These are phyloP conservation scores for Galerucella nymphaeae DNA, from an alignment of 2,888 invertebrate genomes.

Conservation along the genomic window DNA sequence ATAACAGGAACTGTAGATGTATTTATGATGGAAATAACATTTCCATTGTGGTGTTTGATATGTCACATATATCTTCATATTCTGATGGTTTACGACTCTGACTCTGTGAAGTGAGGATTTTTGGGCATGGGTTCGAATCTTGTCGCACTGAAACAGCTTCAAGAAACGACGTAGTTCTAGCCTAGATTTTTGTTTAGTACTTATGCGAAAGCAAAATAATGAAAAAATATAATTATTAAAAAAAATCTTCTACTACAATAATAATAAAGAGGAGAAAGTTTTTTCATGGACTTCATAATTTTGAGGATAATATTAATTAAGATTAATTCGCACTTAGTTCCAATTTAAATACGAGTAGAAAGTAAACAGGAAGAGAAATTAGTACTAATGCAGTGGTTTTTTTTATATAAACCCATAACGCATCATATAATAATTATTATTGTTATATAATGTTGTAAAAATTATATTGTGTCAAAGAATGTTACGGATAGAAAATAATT, in stretches of 20 bases:
- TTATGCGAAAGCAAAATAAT: background rate
- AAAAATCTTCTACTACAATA: background rate
- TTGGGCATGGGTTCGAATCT: no score
- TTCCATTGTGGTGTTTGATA: no score
- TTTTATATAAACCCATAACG: background rate
- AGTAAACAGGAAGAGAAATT: slow-evolving; percentile 26
- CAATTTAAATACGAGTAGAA: slow-evolving; percentile 22
- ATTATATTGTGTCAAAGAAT: background rate
- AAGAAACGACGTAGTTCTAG: no score
- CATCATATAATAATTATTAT: slow-evolving; percentile 9
- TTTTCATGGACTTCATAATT: background rate
- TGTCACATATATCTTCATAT: no score
- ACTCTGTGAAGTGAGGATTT: no score
- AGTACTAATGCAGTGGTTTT: slow-evolving; percentile 9
- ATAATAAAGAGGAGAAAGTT: slow-evolving; percentile 26
- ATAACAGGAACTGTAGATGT: no score
- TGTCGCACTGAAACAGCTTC: no score
- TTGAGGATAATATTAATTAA: slow-evolving; percentile 2
- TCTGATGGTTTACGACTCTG: no score
- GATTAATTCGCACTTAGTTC: slow-evolving; percentile 1
- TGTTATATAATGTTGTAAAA: slow-evolving; percentile 12
- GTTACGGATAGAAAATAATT: background rate
- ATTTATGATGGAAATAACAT: no score
- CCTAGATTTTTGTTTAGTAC: background rate
- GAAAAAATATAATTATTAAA: background rate